These are phyloP conservation scores for Eidolon helvum DNA, from an alignment of 2,113 vertebrate genomes.

Conservation along the genomic window DNA sequence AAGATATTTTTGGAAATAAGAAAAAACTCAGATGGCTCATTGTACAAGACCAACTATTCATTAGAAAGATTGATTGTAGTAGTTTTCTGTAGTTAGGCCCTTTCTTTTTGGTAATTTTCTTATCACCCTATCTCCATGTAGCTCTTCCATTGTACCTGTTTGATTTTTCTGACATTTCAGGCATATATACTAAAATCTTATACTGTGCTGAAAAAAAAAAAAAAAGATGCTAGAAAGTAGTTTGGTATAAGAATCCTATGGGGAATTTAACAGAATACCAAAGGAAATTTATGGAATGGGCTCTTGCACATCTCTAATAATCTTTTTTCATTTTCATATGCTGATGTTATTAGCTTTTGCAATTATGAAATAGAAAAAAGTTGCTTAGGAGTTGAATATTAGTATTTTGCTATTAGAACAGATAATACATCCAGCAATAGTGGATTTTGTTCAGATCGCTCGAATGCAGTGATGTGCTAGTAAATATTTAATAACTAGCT, in stretches of 20 bases:
- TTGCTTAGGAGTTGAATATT: not conserved
- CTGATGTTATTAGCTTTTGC: conserved; percentile 7
- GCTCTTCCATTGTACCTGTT: not conserved
- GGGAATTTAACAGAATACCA: conserved; percentile 39
- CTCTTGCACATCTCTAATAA: not conserved
- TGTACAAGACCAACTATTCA: not conserved
- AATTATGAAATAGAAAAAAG: not conserved
- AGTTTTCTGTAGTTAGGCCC: not conserved
- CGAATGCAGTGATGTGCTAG: not conserved
- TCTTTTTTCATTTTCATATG: not conserved
- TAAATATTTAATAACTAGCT: conserved; percentile 46
- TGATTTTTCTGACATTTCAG: conserved; percentile 34
- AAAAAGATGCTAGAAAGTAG: not conserved
- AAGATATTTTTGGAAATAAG: not conserved
- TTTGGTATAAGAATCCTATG: not conserved
- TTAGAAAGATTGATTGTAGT: not conserved
- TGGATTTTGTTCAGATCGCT: conserved; percentile 31
- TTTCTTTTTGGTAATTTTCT: not conserved
- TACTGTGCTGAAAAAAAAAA: not conserved
- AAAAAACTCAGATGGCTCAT: not conserved
- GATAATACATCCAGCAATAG: not conserved
- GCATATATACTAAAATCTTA: not conserved
- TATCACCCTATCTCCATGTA: not conserved
- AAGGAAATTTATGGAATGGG: conserved; percentile 19
- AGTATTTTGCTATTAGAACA: not conserved